Percentiles rank a stretch among this genome's conserved stretches.
Evolutionary conservation across 2,113 vertebrate species (phyloP).

Genomic region (Pterocles gutturalis): DNA sequence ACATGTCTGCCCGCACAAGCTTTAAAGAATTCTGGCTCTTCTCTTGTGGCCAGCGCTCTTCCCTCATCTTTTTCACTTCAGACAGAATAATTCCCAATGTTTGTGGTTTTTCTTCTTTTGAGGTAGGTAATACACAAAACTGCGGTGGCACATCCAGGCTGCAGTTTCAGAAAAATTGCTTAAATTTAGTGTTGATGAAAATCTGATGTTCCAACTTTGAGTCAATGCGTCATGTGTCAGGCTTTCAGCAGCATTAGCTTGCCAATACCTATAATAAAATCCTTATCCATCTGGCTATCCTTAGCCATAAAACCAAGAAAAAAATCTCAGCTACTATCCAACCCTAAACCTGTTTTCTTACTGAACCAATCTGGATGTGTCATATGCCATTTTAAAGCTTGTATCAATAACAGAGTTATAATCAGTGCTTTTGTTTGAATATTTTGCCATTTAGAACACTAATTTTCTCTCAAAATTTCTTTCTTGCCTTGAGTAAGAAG

Average conservation of each 20-base stretch:
- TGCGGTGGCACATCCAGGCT: not conserved
- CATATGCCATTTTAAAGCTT: conserved; percentile 22
- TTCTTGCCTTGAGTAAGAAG: not conserved
- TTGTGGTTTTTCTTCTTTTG: not conserved
- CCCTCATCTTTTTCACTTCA: not conserved
- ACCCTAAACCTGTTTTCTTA: conserved; percentile 2
- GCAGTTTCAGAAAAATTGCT: not conserved
- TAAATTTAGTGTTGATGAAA: conserved; percentile 32
- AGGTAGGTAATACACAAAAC: not conserved
- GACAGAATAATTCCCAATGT: not conserved
- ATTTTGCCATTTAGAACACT: not conserved
- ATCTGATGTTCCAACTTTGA: conserved; percentile 36
- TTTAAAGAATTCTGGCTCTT: not conserved
- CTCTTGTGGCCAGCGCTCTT: not conserved
- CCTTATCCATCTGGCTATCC: conserved; percentile 62
- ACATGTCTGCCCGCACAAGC: fast-evolving
- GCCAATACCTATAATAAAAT: conserved; percentile 61
- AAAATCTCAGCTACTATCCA: conserved; percentile 13
- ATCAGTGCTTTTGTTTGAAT: not conserved
- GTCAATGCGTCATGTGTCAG: conserved; percentile 14
- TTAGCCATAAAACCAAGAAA: conserved; percentile 25
- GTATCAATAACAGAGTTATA: not conserved
- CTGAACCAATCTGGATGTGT: conserved; percentile 43
- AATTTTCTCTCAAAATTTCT: not conserved
- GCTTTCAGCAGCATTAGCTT: conserved; percentile 56